Evolutionary conservation across 2,888 invertebrate genomes (phyloP), one percentile per base, ranked within the genome.

Genomic region (Drosophila mercatorum): DNA sequence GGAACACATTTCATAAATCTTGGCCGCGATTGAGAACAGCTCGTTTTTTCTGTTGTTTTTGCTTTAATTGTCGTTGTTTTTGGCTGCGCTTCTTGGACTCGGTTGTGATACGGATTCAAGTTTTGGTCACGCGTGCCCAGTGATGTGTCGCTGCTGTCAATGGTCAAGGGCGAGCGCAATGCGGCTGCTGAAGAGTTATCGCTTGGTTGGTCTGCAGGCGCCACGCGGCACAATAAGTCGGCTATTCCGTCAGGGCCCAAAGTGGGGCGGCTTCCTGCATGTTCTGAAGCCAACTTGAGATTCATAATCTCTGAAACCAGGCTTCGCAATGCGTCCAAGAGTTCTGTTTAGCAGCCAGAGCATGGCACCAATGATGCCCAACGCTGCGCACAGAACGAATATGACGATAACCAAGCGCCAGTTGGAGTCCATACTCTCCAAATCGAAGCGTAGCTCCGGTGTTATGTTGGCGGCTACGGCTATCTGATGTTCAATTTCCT

Each of bases 1-100:
- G 72, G 64, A 75, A 80, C 78, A 89, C 78, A 80, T 80, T 85
- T 82, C 85, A 89, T 85, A 85, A 89, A 85, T 85, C 85, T 89
- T 85, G 67, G 62, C 65, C 68, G 55, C 83, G 78, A 88, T 89
- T 83, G 83, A 78, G 88, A 80, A 78, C 88, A 85, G 69, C 78
- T 34, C 68, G 49, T 65, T 62, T 70, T 64, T 51, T 22, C 22
- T 38, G 36, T 47, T 55, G 47, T 55, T 56, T 26, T 11, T 46
- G 66, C 60, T 68, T 84, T 85, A 79, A 81, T 76, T 65, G 68
- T 73, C 69, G 72, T 71, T 73, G 65, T 75, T 81, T 86, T 81
- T 75, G 68, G 57, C 60, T 47, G 6, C n/a, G 34, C 47, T 58
- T 62, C 68, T 66, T 78, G 66, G 34, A 36, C 53, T 46, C 43